phyloP scores from a whole-genome alignment of 2,888 invertebrate genomes.

The Biston betularia region DNA sequence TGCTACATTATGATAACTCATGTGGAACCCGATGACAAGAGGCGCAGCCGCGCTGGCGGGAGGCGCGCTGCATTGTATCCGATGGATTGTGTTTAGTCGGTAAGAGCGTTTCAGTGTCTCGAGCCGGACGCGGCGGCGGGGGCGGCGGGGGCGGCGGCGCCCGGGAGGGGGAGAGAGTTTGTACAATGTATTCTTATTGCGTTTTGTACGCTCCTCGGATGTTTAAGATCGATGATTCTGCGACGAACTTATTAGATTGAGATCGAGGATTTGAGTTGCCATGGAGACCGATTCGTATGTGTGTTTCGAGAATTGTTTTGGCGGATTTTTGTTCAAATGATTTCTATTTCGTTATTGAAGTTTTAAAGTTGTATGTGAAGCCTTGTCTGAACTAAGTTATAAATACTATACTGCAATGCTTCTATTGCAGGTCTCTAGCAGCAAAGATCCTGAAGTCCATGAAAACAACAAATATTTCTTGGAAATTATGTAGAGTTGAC shows the following conservation, averaged over 20 bases:
- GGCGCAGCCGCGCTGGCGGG: slow-evolving; percentile 17
- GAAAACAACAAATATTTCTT: too few species aligned
- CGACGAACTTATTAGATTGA: slow-evolving; percentile 55
- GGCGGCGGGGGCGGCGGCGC: slow-evolving; percentile 25
- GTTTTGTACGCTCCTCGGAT: slow-evolving; percentile 34
- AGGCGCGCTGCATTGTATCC: slow-evolving; percentile 39
- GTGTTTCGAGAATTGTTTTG: background rate
- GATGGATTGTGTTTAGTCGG: slow-evolving; percentile 54
- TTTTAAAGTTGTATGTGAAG: too few species aligned
- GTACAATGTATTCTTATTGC: slow-evolving; percentile 46
- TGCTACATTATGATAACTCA: slow-evolving; percentile 21
- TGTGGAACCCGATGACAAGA: slow-evolving; percentile 18
- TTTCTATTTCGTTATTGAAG: too few species aligned
- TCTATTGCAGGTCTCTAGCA: too few species aligned
- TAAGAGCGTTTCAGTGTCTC: slow-evolving; percentile 71
- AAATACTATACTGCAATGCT: too few species aligned
- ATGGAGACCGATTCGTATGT: background rate
- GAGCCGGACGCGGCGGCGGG: slow-evolving; percentile 40
- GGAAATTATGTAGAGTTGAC: too few species aligned
- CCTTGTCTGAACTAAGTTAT: too few species aligned
- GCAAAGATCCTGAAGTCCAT: too few species aligned
- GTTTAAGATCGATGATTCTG: slow-evolving; percentile 37
- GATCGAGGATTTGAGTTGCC: slow-evolving; percentile 10
- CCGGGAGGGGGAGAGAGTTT: slow-evolving; percentile 27
- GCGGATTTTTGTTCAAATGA: background rate